Evolutionary conservation across 2,888 invertebrate species (phyloP).

Genomic region (Drosophila barbarae): DNA sequence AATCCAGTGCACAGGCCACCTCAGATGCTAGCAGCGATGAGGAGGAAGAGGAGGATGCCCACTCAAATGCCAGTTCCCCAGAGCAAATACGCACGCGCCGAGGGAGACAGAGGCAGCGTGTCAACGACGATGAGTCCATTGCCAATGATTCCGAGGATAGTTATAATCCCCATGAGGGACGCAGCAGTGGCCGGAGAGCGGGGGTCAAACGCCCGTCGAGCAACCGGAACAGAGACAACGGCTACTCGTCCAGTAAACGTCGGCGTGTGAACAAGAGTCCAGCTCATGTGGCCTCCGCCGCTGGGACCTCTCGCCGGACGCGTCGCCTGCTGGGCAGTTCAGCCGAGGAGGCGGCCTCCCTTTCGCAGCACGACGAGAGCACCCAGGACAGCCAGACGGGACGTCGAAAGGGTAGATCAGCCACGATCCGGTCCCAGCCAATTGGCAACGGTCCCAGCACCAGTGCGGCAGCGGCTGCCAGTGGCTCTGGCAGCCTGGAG

Average conservation of each 20-base stretch:
- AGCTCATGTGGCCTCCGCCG: slow-evolving; percentile 22
- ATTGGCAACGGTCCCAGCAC: slow-evolving; percentile 66
- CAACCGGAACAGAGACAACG: slow-evolving; percentile 20
- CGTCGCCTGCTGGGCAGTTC: slow-evolving; percentile 63
- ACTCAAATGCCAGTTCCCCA: slow-evolving; percentile 54
- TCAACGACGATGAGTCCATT: slow-evolving; percentile 78
- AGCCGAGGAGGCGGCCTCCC: slow-evolving; percentile 68
- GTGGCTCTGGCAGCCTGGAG: slow-evolving; percentile 41
- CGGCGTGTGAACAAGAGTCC: slow-evolving; percentile 33
- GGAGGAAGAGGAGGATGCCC: slow-evolving; percentile 61
- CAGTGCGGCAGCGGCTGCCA: slow-evolving; percentile 52
- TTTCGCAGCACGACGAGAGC: slow-evolving; percentile 71
- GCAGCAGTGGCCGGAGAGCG: slow-evolving; percentile 48
- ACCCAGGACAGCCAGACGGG: slow-evolving; percentile 69
- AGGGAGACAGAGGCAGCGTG: slow-evolving; percentile 48
- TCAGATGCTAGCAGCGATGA: slow-evolving; percentile 63
- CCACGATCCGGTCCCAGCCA: slow-evolving; percentile 37
- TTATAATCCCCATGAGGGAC: slow-evolving; percentile 80
- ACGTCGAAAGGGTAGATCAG: slow-evolving; percentile 68
- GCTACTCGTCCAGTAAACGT: slow-evolving; percentile 47
- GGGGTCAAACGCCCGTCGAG: slow-evolving; percentile 47
- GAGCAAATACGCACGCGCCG: slow-evolving; percentile 53
- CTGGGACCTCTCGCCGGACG: slow-evolving; percentile 47
- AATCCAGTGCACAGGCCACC: slow-evolving; percentile 46
- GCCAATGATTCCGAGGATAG: slow-evolving; percentile 82